Base-by-base conservation (phyloP, 2,113 vertebrate genomes). In the Notiomystis cincta region DNA sequence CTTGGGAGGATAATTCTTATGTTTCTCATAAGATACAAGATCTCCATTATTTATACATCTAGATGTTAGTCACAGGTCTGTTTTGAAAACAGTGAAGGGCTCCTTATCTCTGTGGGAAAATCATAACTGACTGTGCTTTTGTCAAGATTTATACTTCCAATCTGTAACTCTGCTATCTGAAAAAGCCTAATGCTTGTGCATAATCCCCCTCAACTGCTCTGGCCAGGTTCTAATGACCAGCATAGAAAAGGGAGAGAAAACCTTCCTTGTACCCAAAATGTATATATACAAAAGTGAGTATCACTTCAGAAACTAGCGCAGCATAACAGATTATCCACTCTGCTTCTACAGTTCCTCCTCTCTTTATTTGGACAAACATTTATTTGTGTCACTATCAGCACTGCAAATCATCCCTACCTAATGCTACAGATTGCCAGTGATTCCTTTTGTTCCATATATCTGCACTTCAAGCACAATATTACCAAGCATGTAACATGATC, bases 41-140 rank as follows among this genome's bases (percentile, higher is more conserved):
- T 66, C 87, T 77, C 78, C 62, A 69, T 85, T 93, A 89, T 91
- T 95, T 94, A 94, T 69, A 85, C 66, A 85, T 40, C 65, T 89
- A 57, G 45, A 42, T 65, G 57, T 95, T 93, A 95, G 84, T 91
- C 91, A 94, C 66, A 77, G 69, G 33, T 72, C 87, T 91, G 77
- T 94, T 93, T 83, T 58, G 44, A 92, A 95, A 94, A 90, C 71
- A 90, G 79, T 66, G 66, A 80, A 88, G 37, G 62, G 54, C 33
- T 95, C n/a, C 45, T 85, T 47, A 48, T 87, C 60, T 92, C 78
- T 42, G 45, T 44, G 71, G 40, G 50, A 84, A 94, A 85, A 95
- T 35, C 65, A 24, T 37, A 93, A 77, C 45, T 60, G 60, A 58
- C 54, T 89, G 61, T 71, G 69, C 56, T 93, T 95, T 92, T 93